Evolutionary conservation across 2,797 vertebrate species (phyloP).

Genomic region (Crocidura indochinensis): DNA sequence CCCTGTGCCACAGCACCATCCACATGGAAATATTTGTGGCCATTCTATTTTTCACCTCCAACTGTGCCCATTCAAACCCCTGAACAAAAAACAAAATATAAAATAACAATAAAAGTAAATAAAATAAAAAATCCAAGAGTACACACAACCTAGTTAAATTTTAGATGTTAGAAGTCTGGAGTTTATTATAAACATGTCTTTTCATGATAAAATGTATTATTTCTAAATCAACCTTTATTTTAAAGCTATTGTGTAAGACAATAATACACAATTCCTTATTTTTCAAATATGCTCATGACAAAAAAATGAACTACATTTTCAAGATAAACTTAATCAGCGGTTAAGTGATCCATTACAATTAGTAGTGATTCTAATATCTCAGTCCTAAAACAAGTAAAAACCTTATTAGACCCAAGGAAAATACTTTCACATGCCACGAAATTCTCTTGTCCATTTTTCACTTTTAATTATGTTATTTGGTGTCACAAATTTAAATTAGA

Average conservation of each 20-base stretch:
- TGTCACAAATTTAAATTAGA: slow-evolving; percentile 56
- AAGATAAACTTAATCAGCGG: slow-evolving; percentile 8
- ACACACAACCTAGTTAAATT: slow-evolving; percentile 33
- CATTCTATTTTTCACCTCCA: background rate
- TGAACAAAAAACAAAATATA: background rate
- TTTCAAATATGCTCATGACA: slow-evolving; percentile 8
- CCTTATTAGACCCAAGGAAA: background rate
- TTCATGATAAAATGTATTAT: slow-evolving; percentile 61
- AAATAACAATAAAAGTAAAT: too few relatives aligned
- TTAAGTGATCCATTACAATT: background rate
- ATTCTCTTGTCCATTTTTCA: background rate
- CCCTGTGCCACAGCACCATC: too few relatives aligned
- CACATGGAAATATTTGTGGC: background rate
- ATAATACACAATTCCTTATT: slow-evolving; percentile 25
- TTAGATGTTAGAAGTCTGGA: background rate
- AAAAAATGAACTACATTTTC: slow-evolving; percentile 25
- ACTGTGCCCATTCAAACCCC: background rate
- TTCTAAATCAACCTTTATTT: slow-evolving; percentile 47
- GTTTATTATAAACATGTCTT: background rate
- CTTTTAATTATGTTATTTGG: slow-evolving; percentile 21
- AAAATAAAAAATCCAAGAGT: background rate
- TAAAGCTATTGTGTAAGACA: slow-evolving; percentile 36
- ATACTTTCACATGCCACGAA: slow-evolving; percentile 21
- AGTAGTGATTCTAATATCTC: too few relatives aligned
- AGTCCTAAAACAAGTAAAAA: background rate